A percentile compares a stretch with the other conserved stretches of the same genome.
phyloP scores from a whole-genome alignment of 1,140 invertebrate genomes.

The Diorhabda elongata region DNA sequence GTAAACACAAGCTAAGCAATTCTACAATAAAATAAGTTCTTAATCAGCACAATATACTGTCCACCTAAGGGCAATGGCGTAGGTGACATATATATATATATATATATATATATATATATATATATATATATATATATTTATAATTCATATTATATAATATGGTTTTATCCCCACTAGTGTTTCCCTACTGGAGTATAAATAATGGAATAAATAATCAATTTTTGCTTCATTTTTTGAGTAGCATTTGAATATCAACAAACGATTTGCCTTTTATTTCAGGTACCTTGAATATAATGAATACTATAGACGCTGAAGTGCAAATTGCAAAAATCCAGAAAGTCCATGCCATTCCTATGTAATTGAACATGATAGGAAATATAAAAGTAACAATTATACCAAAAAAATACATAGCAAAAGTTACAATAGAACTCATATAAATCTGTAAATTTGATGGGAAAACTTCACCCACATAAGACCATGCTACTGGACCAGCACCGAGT shows the following conservation, averaged over 20 bases:
- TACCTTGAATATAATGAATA: background rate
- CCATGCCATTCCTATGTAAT: background rate
- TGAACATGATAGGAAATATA: slow-evolving; percentile 2
- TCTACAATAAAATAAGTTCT: too few species aligned
- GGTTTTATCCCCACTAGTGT: too few species aligned
- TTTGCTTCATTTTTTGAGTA: too few species aligned
- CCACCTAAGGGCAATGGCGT: too few species aligned
- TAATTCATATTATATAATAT: too few species aligned
- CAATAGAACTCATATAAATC: slow-evolving; percentile 29
- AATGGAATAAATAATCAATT: too few species aligned
- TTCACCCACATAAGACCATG: slow-evolving; percentile 79
- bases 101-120: too few species aligned
- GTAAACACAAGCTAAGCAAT: too few species aligned
- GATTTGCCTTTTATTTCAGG: slow-evolving; percentile 7
- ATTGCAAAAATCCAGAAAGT: slow-evolving; percentile 1
- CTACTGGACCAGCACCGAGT: slow-evolving; percentile 70
- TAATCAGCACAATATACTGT: too few species aligned
- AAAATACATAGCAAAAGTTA: background rate
- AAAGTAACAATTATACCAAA: background rate
- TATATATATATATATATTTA: too few species aligned
- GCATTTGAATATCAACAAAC: slow-evolving; percentile 3
- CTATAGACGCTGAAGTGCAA: background rate
- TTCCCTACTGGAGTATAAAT: too few species aligned
- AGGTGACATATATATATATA: too few species aligned
- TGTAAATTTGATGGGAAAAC: slow-evolving; percentile 74